These are phyloP conservation scores for Acholoe squamosa DNA, from an alignment of 2,888 invertebrate genomes.

Conservation along the genomic window DNA sequence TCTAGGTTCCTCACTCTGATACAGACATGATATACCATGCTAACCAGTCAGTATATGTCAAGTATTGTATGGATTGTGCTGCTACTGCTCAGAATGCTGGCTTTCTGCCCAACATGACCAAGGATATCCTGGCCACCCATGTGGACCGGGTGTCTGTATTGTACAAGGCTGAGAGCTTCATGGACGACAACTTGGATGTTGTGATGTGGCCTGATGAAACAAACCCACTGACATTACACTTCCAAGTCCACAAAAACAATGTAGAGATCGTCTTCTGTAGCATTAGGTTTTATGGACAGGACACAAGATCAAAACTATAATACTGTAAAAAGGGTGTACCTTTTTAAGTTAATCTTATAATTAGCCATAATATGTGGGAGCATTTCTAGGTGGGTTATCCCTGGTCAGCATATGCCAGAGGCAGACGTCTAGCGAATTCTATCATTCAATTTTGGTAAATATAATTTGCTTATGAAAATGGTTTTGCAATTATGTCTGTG, in stretches of 20 bases:
- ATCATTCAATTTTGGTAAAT: too few species aligned
- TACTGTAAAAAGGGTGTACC: too few species aligned
- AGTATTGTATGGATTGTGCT: slow-evolving; percentile 54
- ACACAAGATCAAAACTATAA: not conserved
- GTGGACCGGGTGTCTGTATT: not conserved
- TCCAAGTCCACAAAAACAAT: slow-evolving; percentile 16
- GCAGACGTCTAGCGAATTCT: too few species aligned
- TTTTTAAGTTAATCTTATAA: too few species aligned
- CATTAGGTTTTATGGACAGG: not conserved
- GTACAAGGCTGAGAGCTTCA: slow-evolving; percentile 51
- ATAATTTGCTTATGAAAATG: too few species aligned
- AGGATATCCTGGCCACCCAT: slow-evolving; percentile 7
- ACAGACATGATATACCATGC: slow-evolving; percentile 53
- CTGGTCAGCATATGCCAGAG: too few species aligned
- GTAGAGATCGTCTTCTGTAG: not conserved
- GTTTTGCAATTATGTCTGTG: too few species aligned
- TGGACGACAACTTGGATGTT: slow-evolving; percentile 38
- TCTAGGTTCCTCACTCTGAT: slow-evolving; percentile 42
- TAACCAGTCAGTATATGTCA: too few species aligned
- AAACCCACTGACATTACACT: slow-evolving; percentile 7
- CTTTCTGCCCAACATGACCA: not conserved
- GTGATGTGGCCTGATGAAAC: slow-evolving; percentile 45
- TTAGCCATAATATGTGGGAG: too few species aligned
- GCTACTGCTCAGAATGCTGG: not conserved
- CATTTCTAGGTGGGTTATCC: too few species aligned